phyloP scores from a whole-genome alignment of 1,140 invertebrate species.

The Holotrichia oblita region DNA sequence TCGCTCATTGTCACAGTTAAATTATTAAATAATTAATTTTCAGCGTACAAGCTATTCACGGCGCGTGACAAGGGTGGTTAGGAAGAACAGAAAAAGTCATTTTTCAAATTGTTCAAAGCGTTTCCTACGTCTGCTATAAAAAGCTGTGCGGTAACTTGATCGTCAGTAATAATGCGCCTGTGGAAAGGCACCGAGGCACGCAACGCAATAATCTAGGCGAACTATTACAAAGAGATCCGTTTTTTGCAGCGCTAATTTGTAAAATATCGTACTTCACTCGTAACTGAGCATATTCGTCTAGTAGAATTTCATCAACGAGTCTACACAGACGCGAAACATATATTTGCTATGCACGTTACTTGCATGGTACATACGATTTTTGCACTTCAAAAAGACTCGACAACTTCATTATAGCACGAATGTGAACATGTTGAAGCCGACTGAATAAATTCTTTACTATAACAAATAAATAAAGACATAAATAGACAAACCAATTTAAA shows the following conservation, averaged over 20 bases:
- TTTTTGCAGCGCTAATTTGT: slow-evolving; percentile 19
- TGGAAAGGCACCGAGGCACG: slow-evolving; percentile 5
- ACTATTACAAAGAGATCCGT: slow-evolving; percentile 15
- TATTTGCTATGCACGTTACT: too few species aligned
- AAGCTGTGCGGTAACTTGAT: slow-evolving; percentile 14
- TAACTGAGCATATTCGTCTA: not conserved
- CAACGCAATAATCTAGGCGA: slow-evolving; percentile 29
- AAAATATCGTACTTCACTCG: slow-evolving; percentile 5
- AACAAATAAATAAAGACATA: too few species aligned
- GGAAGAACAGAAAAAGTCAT: too few species aligned
- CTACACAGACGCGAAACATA: not conserved
- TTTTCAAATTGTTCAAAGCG: slow-evolving; percentile 34
- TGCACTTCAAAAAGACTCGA: slow-evolving; percentile 26
- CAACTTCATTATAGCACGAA: too few species aligned
- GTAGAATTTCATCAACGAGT: not conserved
- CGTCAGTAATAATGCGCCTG: not conserved
- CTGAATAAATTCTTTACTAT: too few species aligned
- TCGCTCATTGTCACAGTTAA: slow-evolving; percentile 1
- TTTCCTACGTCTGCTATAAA: slow-evolving; percentile 5
- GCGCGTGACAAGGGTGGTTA: slow-evolving; percentile 17
- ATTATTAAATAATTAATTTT: slow-evolving; percentile 34
- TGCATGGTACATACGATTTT: not conserved
- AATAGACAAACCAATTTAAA: too few species aligned
- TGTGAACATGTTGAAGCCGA: too few species aligned
- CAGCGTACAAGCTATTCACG: not conserved